Percentiles rank a stretch among this genome's conserved stretches.
Conservation (phyloP, 35 echinoderm and acorn worm species). For the Apostichopus parvimensis region DNA sequence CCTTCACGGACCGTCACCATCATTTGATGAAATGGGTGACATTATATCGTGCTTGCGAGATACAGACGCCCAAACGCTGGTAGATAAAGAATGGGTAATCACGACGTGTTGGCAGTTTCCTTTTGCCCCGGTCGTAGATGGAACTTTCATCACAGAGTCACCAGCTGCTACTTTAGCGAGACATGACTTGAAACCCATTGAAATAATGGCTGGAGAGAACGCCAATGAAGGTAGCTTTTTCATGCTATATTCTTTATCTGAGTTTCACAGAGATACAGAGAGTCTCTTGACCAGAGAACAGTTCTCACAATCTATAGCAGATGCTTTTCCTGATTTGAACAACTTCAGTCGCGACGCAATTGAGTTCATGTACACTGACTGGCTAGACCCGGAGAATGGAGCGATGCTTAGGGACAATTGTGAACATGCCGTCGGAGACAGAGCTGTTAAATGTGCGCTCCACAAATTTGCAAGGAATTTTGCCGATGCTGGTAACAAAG, state of each 20-base stretch:
- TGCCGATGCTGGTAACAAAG: constrained; percentile 59
- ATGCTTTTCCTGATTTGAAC: constrained; percentile 73
- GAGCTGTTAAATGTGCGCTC: constrained; percentile 71
- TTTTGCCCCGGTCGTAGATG: constrained; percentile 86
- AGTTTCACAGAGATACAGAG: constrained; percentile 58
- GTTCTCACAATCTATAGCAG: constrained; percentile 53
- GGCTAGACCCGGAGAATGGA: constrained; percentile 68
- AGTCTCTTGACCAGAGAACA: constrained; percentile 61
- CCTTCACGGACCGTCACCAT: constrained; percentile 44
- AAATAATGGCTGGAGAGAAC: constrained; percentile 86
- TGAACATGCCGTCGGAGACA: constrained; percentile 76
- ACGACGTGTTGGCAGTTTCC: constrained; percentile 71
- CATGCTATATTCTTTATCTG: constrained; percentile 73
- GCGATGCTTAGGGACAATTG: constrained; percentile 73
- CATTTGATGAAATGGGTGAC: constrained; percentile 43
- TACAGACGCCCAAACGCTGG: constrained; percentile 37
- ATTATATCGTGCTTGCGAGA: constrained; percentile 62
- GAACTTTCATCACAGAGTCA: constrained; percentile 78
- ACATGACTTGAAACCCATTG: constrained; percentile 58
- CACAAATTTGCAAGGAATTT: constrained; percentile 72
- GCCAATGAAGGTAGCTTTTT: constrained; percentile 87
- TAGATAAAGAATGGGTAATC: constrained; percentile 66
- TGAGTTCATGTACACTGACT: constrained; percentile 84
- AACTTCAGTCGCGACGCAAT: constrained; percentile 79
- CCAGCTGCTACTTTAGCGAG: constrained; percentile 61